Conservation (phyloP, 1,140 invertebrate species). For the Doryteuthis pealeii region DNA sequence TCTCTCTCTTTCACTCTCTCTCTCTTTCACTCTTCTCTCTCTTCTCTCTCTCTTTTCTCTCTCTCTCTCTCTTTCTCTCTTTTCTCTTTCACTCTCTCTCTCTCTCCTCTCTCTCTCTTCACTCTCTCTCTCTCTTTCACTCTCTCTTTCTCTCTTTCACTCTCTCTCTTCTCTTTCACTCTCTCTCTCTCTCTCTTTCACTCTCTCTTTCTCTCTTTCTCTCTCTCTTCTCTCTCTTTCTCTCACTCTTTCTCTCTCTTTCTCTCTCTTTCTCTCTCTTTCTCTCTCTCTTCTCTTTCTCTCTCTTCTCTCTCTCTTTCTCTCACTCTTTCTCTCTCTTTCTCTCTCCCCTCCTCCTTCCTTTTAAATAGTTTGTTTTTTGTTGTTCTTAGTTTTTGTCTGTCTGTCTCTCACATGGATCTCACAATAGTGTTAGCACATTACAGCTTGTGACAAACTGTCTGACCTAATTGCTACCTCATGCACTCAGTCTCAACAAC, state of each 20-base stretch:
- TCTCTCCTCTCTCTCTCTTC: not conserved
- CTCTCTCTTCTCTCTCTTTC: constrained; percentile 1
- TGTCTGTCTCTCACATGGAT: no score
- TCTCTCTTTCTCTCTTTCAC: not conserved
- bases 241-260: not conserved
- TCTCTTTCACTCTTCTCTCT: not conserved
- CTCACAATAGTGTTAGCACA: no score
- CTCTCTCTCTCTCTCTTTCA: no score
- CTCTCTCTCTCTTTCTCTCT: not conserved
- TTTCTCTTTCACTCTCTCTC: not conserved
- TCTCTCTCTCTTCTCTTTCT: not conserved
- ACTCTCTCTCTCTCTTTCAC: not conserved
- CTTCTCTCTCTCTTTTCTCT: not conserved
- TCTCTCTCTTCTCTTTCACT: no score
- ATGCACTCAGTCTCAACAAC: no score
- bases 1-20: not conserved
- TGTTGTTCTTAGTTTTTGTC: no score
- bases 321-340: not conserved
- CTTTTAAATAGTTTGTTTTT: no score
- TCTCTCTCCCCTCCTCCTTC: no score
- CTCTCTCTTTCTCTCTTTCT: not conserved
- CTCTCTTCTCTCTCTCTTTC: not conserved
- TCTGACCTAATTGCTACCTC: no score
- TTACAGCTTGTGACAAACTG: no score
- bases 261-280: not conserved